phyloP scores from a whole-genome alignment of 2,113 vertebrate species.

The Prietella phreatophila region DNA sequence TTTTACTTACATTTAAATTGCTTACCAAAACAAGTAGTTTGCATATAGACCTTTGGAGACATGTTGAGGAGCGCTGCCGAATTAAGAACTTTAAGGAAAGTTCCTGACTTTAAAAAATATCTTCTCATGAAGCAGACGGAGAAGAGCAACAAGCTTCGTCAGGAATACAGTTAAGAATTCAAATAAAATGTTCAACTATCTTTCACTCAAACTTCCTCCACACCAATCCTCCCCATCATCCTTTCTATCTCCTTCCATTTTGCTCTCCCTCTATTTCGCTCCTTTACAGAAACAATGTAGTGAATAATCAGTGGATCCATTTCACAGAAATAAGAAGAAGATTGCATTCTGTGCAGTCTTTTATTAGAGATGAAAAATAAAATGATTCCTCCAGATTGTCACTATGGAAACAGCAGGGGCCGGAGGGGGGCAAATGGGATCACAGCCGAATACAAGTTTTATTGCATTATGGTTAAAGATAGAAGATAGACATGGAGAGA shows the following conservation, averaged over 20 bases:
- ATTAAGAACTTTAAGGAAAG: not conserved
- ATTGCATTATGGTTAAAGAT: slow-evolving; percentile 43
- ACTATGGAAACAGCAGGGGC: slow-evolving; percentile 48
- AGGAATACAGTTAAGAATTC: not conserved
- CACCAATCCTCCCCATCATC: not conserved
- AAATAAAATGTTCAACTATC: not conserved
- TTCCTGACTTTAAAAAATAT: not conserved
- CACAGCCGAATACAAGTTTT: slow-evolving; percentile 27
- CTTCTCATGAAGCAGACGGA: not conserved
- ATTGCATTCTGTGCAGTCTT: slow-evolving; percentile 50
- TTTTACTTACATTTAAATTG: not conserved
- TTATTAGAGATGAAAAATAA: slow-evolving; percentile 40
- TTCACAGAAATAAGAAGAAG: slow-evolving; percentile 39
- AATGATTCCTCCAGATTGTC: slow-evolving; percentile 43
- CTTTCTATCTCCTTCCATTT: not conserved
- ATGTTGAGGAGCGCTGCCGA: not conserved
- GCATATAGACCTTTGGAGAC: not conserved
- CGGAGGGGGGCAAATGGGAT: slow-evolving; percentile 21
- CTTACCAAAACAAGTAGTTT: not conserved
- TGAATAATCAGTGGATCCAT: slow-evolving; percentile 50
- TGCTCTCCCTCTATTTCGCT: slow-evolving; percentile 48
- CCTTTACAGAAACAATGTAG: slow-evolving; percentile 33
- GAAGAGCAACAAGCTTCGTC: not conserved
- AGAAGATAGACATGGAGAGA: not conserved
- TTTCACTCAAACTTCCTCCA: not conserved